A percentile compares a stretch with the other conserved stretches of the same genome.
Conservation (phyloP, 2,113 vertebrate species). For the Xenopus tropicalis region DNA sequence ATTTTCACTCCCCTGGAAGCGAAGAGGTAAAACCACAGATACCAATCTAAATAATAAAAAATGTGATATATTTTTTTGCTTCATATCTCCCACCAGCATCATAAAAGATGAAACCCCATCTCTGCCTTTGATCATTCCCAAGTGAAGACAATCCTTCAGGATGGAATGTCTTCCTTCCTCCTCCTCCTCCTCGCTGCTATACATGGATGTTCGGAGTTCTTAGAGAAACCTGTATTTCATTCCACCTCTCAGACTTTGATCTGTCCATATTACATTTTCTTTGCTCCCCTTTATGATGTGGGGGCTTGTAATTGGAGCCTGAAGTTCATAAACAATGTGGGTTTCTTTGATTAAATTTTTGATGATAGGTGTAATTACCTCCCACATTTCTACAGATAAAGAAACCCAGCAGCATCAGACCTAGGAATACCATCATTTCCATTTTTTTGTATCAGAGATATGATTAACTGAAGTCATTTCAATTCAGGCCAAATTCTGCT, state of each 20-base stretch:
- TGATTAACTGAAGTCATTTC: no score
- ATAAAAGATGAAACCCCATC: constrained; percentile 39
- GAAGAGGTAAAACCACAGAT: constrained; percentile 35
- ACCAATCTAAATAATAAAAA: constrained; percentile 44
- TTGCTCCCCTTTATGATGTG: constrained; percentile 24
- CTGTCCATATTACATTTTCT: constrained; percentile 30
- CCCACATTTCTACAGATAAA: constrained; percentile 7
- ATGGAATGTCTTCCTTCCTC: constrained; percentile 39
- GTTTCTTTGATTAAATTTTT: constrained; percentile 27
- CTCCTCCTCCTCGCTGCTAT: constrained; percentile 10
- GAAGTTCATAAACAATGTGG: constrained; percentile 20
- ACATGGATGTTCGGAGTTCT: constrained; percentile 14
- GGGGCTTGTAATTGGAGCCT: constrained; percentile 31
- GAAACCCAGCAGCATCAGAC: background rate
- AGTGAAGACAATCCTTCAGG: constrained; percentile 44
- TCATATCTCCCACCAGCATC: constrained; percentile 42
- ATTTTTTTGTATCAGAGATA: background rate
- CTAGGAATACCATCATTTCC: background rate
- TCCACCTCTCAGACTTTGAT: constrained; percentile 34
- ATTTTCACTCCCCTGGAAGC: constrained; percentile 21
- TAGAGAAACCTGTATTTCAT: constrained; percentile 27
- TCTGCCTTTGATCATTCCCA: constrained; percentile 33
- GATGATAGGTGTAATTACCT: constrained; percentile 36
- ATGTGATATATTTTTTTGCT: constrained; percentile 38
- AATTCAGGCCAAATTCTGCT: no score